Conservation (phyloP, 1,140 invertebrate species). For the Aricia agestis region DNA sequence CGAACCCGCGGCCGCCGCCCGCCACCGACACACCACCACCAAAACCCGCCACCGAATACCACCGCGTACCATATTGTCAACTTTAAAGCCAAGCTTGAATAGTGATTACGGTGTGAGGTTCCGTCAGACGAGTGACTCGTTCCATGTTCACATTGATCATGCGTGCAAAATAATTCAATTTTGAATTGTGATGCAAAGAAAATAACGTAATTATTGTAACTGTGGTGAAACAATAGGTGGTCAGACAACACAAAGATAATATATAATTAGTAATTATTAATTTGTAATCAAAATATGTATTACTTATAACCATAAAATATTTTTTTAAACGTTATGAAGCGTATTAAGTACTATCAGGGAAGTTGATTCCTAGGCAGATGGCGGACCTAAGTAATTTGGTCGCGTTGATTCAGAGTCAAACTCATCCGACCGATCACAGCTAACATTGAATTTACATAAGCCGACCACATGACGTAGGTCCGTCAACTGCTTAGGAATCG, state of each 20-base stretch:
- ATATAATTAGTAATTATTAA: no score
- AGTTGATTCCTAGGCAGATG: no score
- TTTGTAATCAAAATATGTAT: no score
- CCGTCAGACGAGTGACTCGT: not conserved
- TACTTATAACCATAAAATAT: no score
- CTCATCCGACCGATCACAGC: no score
- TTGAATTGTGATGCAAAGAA: not conserved
- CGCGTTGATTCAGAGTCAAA: no score
- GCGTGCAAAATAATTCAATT: not conserved
- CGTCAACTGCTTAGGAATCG: no score
- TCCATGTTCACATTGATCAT: not conserved
- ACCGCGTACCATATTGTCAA: slow-evolving; percentile 68
- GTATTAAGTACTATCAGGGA: not conserved
- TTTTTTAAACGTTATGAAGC: not conserved
- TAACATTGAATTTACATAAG: no score
- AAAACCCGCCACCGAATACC: slow-evolving; percentile 25
- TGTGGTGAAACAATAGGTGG: not conserved
- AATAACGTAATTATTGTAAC: not conserved
- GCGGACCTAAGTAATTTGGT: no score
- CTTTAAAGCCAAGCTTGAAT: slow-evolving; percentile 38
- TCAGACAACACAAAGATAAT: not conserved
- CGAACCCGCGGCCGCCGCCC: slow-evolving; percentile 47
- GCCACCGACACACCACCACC: slow-evolving; percentile 38
- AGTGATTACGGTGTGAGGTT: not conserved
- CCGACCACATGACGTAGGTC: no score